Base-by-base conservation (phyloP, 2,113 vertebrate genomes). In the Tachycineta bicolor region DNA sequence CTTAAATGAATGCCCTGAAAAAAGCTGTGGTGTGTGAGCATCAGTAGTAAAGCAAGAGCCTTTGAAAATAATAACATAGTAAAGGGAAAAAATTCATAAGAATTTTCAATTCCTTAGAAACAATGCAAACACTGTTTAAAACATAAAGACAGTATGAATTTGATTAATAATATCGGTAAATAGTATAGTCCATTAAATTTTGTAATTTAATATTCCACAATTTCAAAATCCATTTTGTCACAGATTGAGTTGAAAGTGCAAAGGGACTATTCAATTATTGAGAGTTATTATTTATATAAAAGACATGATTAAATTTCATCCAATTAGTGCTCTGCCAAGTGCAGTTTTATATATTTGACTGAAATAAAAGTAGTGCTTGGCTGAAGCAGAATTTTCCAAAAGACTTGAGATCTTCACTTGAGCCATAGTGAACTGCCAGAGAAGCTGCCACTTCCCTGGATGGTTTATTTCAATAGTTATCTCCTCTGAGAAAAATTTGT, bases 11-110 rank as follows among this genome's bases (percentile, higher is more conserved):
- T 76, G 58, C 39, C 6, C 14, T 5, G 4, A n/a, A 55, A 75
- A 84, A 77, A 90, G 41, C n/a, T n/a, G 71, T 74, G 46, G 75
- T 70, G 46, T 73, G 49, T 93, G 91, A 95, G 85, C 26, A 44
- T 86, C 46, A 87, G 50, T 49, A 89, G 41, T 63, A 93, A 50
- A 92, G 47, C 55, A 63, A 41, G 12, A 80, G 31, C 65, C 74
- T 83, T 93, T 16, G 39, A 94, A 94, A 93, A 65, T 34, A 82
- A 39, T 58, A 24, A 17, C 80, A 2, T 78, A 90, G 60, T 93
- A 91, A 94, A 59, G 49, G 33, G 74, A 88, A 93, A 94, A 90
- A 90, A 70, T 31, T 74, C 23, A 23, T 53, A 95, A 91, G 60
- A 85, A 62, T 59, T 86, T 83, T 91, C 14, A 60, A 13, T 90